Evolutionary conservation across 2,113 vertebrate genomes (phyloP).

Genomic region (Bambusicola thoracicus): DNA sequence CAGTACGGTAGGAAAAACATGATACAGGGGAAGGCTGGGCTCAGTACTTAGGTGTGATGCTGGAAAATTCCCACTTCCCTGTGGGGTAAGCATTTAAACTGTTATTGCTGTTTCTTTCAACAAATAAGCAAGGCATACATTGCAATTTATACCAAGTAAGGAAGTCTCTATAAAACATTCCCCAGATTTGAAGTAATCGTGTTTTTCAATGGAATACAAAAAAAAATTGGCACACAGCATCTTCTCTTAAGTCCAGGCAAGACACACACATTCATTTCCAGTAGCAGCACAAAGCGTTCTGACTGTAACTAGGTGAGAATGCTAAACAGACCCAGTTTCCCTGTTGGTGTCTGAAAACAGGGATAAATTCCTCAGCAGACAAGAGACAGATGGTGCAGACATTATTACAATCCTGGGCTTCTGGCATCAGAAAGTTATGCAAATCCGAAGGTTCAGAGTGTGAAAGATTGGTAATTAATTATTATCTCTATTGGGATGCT

Average conservation of each 20-base stretch:
- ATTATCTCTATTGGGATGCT: conserved; percentile 16
- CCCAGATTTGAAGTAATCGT: conserved; percentile 33
- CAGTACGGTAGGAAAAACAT: neutral
- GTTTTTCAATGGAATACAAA: conserved; percentile 36
- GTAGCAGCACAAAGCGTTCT: conserved; percentile 53
- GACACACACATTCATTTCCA: conserved; percentile 55
- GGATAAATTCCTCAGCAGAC: conserved; percentile 35
- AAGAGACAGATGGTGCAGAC: conserved; percentile 56
- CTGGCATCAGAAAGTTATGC: neutral
- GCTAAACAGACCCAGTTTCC: conserved; percentile 45
- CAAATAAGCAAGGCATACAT: conserved; percentile 9
- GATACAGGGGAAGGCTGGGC: neutral
- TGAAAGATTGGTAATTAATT: conserved; percentile 22
- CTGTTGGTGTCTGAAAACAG: conserved; percentile 10
- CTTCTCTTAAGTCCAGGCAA: conserved; percentile 32
- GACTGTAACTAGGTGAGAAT: conserved; percentile 68
- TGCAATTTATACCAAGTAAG: conserved; percentile 54
- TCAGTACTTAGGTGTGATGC: neutral
- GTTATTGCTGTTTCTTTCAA: conserved; percentile 4
- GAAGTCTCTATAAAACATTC: conserved; percentile 18
- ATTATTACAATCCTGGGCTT: conserved; percentile 25
- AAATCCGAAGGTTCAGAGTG: neutral
- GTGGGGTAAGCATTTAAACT: neutral
- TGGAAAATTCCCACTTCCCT: conserved; percentile 18
- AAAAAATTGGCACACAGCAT: neutral